phyloP scores from a whole-genome alignment of 1,140 invertebrate species.

The Drosophila melanica region DNA sequence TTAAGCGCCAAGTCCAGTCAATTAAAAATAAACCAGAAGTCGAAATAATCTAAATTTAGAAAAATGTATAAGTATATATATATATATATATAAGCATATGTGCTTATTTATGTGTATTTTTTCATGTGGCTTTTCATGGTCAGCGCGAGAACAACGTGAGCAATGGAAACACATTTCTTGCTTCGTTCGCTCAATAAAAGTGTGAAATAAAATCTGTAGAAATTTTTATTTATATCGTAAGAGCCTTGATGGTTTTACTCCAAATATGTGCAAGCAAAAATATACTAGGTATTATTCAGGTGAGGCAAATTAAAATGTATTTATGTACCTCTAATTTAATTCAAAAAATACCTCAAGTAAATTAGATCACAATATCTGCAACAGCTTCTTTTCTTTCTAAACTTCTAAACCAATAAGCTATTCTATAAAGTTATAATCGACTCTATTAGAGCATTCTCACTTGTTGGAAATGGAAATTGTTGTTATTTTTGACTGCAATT shows the following conservation, averaged over 20 bases:
- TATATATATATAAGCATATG: conserved; percentile 5
- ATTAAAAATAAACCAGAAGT: conserved; percentile 28
- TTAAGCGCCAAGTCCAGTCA: conserved; percentile 5
- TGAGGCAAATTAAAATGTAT: too few species aligned
- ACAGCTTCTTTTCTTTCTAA: too few species aligned
- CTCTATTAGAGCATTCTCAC: too few species aligned
- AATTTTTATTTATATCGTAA: conserved; percentile 24
- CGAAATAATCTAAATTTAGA: conserved; percentile 34
- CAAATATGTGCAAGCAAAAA: background rate
- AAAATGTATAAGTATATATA: conserved; percentile 11
- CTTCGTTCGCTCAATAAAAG: conserved; percentile 43
- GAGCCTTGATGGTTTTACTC: conserved; percentile 7
- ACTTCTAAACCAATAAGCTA: too few species aligned
- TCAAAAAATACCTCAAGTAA: too few species aligned
- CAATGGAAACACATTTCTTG: conserved; percentile 36
- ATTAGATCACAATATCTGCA: too few species aligned
- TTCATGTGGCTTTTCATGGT: conserved; percentile 23
- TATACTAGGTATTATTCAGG: too few species aligned
- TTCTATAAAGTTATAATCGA: too few species aligned
- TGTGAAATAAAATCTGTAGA: conserved; percentile 48
- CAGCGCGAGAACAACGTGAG: conserved; percentile 12
- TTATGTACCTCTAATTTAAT: too few species aligned
- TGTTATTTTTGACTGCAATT: background rate
- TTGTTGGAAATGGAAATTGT: too few species aligned
- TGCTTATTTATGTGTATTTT: too few species aligned